Evolutionary conservation across 2,888 invertebrate species (phyloP).

Genomic region (Andrena trimmerana): DNA sequence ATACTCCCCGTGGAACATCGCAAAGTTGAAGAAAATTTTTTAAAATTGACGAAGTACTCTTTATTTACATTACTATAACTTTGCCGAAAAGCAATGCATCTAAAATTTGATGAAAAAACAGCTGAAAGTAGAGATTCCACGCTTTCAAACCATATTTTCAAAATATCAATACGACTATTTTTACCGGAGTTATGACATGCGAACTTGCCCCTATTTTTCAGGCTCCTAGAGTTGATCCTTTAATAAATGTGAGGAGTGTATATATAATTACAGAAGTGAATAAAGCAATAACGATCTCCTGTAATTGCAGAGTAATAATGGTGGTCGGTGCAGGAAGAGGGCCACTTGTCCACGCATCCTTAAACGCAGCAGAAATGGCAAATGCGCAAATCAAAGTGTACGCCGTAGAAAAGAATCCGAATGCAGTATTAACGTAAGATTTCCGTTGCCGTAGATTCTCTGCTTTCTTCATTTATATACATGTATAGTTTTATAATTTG

Average conservation of each 20-base stretch:
- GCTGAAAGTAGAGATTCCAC: no score
- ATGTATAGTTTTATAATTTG: conserved; percentile 11
- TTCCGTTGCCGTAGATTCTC: conserved; percentile 17
- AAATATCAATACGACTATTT: no score
- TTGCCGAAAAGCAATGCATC: no score
- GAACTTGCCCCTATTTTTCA: no score
- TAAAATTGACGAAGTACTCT: no score
- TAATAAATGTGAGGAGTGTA: background rate
- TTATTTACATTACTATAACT: no score
- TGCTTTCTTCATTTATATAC: background rate
- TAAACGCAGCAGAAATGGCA: conserved; percentile 92
- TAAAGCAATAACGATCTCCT: conserved; percentile 19
- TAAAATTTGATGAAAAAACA: no score
- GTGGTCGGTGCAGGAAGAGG: conserved; percentile 98
- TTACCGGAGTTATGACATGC: no score
- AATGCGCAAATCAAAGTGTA: conserved; percentile 92
- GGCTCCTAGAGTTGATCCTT: no score
- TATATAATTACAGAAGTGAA: conserved; percentile 73
- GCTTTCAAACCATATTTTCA: no score
- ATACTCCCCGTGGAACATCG: no score
- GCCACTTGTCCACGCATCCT: conserved; percentile 95
- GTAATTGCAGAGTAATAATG: conserved; percentile 88
- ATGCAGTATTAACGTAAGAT: conserved; percentile 92
- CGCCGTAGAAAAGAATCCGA: conserved; percentile 99
- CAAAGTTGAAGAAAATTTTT: no score